Conservation (phyloP, 2,797 vertebrate genomes). For the Sebastes iracundus region DNA sequence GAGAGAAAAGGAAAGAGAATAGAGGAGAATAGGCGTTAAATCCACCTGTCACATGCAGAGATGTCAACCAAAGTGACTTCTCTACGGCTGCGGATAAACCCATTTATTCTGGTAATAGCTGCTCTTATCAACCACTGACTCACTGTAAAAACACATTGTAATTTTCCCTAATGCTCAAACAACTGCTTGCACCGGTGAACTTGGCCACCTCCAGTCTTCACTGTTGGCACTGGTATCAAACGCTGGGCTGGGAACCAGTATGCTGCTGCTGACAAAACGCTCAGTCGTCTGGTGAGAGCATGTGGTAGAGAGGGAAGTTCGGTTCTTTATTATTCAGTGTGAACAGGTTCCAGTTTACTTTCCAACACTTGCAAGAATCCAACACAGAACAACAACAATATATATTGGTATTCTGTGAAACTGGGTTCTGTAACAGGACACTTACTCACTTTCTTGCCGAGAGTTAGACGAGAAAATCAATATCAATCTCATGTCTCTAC, state of each 20-base stretch:
- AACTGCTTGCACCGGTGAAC: conserved; percentile 18
- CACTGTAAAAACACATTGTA: conserved; percentile 47
- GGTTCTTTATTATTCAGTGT: not conserved
- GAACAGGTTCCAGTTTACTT: not conserved
- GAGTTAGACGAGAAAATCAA: not conserved
- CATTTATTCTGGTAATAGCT: conserved; percentile 57
- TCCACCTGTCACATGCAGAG: conserved; percentile 60
- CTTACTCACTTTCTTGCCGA: not conserved
- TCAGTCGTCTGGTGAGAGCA: not conserved
- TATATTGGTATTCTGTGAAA: not conserved
- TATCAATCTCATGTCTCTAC: not conserved
- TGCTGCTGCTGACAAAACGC: not conserved
- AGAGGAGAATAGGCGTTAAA: conserved; percentile 31
- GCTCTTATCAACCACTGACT: conserved; percentile 54
- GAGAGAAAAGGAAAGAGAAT: not conserved
- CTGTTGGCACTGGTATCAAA: not conserved
- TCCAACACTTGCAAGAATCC: not conserved
- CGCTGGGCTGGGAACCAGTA: not conserved
- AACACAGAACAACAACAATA: not conserved
- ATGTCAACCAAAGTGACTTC: conserved; percentile 56
- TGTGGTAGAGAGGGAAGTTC: not conserved
- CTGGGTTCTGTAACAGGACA: not conserved
- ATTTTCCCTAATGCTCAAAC: conserved; percentile 51
- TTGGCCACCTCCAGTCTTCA: not conserved
- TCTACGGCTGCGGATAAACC: conserved; percentile 48